Percentiles rank a stretch among this genome's conserved stretches.
Evolutionary conservation across 2,888 invertebrate species (phyloP).

Genomic region (Kuschelorhynchus macadamiae): DNA sequence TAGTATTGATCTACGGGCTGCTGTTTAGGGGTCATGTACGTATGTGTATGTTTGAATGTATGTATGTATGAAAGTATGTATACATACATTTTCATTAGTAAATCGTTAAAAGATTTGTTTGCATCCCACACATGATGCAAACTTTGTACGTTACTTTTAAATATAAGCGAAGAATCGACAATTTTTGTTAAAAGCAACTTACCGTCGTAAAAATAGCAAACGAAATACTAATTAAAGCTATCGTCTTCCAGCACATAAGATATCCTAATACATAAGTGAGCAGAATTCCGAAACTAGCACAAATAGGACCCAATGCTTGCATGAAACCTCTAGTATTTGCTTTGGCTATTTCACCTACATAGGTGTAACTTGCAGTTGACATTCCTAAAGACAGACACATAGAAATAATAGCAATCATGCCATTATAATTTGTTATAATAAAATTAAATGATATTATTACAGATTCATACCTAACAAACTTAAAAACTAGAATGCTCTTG

Average conservation of each 20-base stretch:
- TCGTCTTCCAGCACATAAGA: constrained; percentile 76
- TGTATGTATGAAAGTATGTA: too few relatives aligned
- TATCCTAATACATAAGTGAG: constrained; percentile 79
- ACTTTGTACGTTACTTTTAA: too few relatives aligned
- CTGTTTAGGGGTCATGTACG: too few relatives aligned
- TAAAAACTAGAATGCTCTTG: too few relatives aligned
- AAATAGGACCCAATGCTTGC: constrained; percentile 78
- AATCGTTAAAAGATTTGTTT: too few relatives aligned
- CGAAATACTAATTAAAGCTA: constrained; percentile 62
- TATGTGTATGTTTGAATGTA: too few relatives aligned
- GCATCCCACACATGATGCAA: too few relatives aligned
- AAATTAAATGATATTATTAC: too few relatives aligned
- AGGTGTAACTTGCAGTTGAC: constrained; percentile 79
- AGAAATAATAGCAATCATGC: not conserved
- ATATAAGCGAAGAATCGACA: too few relatives aligned
- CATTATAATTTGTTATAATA: constrained; percentile 5
- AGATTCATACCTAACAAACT: too few relatives aligned
- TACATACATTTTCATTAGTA: too few relatives aligned
- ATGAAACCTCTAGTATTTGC: constrained; percentile 78
- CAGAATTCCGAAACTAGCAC: constrained; percentile 81
- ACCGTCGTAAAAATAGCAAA: constrained; percentile 45
- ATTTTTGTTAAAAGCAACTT: constrained; percentile 13
- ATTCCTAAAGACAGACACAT: constrained; percentile 72
- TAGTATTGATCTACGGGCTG: too few relatives aligned
- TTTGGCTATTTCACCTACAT: constrained; percentile 79